Conservation (phyloP, 2,797 vertebrate species). For the Avahi laniger region DNA sequence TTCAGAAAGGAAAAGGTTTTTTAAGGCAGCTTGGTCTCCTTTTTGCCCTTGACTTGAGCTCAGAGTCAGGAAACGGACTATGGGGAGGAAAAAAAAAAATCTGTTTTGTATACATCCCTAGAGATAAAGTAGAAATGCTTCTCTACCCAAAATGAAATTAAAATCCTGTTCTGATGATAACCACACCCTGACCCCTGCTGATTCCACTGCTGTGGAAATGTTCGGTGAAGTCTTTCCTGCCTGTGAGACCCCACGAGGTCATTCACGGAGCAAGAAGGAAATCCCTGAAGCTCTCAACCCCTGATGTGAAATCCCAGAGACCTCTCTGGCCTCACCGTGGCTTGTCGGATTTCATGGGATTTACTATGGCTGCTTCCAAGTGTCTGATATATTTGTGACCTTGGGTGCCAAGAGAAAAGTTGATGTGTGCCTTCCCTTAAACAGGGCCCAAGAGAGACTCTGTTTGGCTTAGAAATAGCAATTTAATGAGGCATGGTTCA, state of each 20-base stretch:
- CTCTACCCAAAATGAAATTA: conserved; percentile 35
- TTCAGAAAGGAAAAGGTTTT: conserved; percentile 11
- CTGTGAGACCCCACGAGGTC: neutral
- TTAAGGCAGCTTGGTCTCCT: neutral
- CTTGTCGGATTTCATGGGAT: neutral
- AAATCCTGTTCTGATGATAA: conserved; percentile 30
- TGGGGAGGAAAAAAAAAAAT: neutral
- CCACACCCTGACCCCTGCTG: rapidly evolving
- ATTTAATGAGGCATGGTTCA: neutral
- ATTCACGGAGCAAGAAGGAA: conserved; percentile 8
- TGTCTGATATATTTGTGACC: neutral
- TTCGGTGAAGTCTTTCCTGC: neutral
- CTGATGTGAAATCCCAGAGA: neutral
- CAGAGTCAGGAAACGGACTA: conserved; percentile 43
- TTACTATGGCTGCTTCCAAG: neutral
- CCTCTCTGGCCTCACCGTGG: neutral
- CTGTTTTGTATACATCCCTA: neutral
- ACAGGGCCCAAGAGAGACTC: neutral
- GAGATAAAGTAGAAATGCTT: conserved; percentile 68
- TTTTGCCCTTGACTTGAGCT: conserved; percentile 54
- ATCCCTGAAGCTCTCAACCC: neutral
- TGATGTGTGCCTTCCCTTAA: neutral
- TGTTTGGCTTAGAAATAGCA: conserved; percentile 41
- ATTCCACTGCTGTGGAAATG: neutral
- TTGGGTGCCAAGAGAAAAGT: neutral